Conservation (phyloP, 2,888 invertebrate species). For the Timema cristinae region DNA sequence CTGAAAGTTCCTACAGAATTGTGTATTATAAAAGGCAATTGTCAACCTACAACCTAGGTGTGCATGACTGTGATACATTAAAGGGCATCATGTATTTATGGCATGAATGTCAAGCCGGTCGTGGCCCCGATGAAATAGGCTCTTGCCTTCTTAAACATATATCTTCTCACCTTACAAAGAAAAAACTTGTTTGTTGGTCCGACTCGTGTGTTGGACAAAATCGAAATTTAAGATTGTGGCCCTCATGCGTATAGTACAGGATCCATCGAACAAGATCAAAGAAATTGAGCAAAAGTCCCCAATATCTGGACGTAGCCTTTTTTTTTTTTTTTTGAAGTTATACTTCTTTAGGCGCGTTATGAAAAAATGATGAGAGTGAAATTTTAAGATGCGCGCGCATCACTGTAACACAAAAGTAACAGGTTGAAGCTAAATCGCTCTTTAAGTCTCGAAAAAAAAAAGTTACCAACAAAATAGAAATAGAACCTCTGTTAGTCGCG, state of each 20-base stretch:
- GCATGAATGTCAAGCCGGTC: constrained; percentile 1
- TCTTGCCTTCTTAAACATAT: constrained; percentile 11
- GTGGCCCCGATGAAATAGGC: constrained; percentile 3
- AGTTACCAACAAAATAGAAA: no score
- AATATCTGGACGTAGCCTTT: no score
- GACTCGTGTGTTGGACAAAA: background rate
- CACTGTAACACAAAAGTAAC: no score
- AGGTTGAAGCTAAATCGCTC: no score
- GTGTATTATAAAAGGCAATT: constrained; percentile 10
- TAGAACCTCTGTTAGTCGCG: no score
- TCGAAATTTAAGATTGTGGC: background rate
- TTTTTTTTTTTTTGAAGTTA: no score
- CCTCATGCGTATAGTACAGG: background rate
- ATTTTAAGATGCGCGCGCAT: no score
- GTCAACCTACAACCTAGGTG: background rate
- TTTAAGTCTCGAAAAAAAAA: no score
- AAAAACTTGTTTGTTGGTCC: constrained; percentile 2
- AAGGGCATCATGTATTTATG: constrained; percentile 9
- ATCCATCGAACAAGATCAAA: background rate
- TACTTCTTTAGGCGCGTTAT: no score
- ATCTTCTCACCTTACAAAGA: background rate
- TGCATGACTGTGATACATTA: constrained; percentile 4
- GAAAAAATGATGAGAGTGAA: no score
- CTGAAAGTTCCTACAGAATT: constrained; percentile 5
- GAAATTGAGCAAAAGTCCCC: no score